phyloP scores from a whole-genome alignment of 2,113 vertebrate species.

The Chionomys nivalis region DNA sequence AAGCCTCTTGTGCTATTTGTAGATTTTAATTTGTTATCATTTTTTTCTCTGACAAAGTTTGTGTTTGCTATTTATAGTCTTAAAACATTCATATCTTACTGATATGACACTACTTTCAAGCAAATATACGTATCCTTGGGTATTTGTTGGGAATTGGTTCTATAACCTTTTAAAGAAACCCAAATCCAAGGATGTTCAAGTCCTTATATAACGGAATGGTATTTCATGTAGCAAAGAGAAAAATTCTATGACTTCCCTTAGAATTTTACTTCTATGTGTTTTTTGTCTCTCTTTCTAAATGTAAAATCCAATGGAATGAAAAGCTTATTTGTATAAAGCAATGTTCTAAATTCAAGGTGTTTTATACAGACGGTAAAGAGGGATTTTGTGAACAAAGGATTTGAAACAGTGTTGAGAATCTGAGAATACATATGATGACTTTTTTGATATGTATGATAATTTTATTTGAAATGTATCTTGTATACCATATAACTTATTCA shows the following conservation, averaged over 20 bases:
- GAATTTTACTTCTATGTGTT: constrained; percentile 4
- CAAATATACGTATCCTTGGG: not conserved
- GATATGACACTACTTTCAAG: not conserved
- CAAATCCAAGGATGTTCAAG: not conserved
- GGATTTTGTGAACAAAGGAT: not conserved
- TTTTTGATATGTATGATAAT: not conserved
- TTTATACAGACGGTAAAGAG: constrained; percentile 12
- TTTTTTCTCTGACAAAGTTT: constrained; percentile 34
- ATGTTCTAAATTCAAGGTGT: constrained; percentile 32
- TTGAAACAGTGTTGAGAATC: not conserved
- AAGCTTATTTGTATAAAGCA: constrained; percentile 26
- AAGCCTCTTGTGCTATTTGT: not conserved
- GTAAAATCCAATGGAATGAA: not conserved
- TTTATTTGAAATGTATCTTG: constrained; percentile 37
- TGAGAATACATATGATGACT: not conserved
- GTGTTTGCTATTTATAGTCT: constrained; percentile 20
- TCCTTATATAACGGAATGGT: not conserved
- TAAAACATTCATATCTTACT: not conserved
- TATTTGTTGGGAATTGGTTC: not conserved
- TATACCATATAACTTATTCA: not conserved
- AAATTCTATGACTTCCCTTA: not conserved
- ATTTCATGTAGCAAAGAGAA: not conserved
- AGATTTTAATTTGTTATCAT: constrained; percentile 41
- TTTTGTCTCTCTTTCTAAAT: constrained; percentile 25
- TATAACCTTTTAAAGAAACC: not conserved